Conservation (phyloP, 2,797 vertebrate species). For the Rousettus madagascariensis region DNA sequence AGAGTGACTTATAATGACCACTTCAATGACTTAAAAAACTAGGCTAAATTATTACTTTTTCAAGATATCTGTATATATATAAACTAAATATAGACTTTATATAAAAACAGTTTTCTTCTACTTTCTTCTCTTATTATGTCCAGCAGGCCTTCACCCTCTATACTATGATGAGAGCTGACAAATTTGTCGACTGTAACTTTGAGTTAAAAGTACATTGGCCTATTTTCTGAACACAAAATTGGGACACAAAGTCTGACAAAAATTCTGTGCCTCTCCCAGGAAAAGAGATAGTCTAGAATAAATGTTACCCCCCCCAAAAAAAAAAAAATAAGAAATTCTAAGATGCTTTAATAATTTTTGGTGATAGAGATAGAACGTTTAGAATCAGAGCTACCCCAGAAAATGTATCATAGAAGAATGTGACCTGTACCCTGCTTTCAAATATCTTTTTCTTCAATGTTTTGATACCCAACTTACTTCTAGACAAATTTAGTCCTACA, state of each 20-base stretch:
- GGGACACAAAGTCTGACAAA: constrained; percentile 58
- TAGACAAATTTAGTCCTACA: not conserved
- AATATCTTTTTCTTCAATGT: not conserved
- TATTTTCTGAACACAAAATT: constrained; percentile 73
- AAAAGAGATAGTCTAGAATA: constrained; percentile 58
- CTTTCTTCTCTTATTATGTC: constrained; percentile 25
- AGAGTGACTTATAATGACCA: not conserved
- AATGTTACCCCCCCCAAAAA: constrained; percentile 3
- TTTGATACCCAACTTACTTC: not conserved
- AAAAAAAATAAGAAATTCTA: constrained; percentile 35
- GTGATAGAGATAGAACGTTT: constrained; percentile 43
- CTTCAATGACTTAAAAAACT: constrained; percentile 53
- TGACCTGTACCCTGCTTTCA: not conserved
- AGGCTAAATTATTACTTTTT: constrained; percentile 46
- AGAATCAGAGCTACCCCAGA: constrained; percentile 48
- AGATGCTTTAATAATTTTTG: constrained; percentile 41
- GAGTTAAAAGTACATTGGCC: constrained; percentile 71
- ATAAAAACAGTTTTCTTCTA: constrained; percentile 42
- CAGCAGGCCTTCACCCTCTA: constrained; percentile 33
- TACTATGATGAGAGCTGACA: constrained; percentile 22
- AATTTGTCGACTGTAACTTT: constrained; percentile 55
- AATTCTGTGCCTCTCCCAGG: constrained; percentile 34
- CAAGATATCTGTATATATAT: constrained; percentile 21
- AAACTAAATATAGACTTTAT: constrained; percentile 67
- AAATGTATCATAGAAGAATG: constrained; percentile 21